Percentiles rank a stretch among this genome's conserved stretches.
phyloP scores from a whole-genome alignment of 1,140 invertebrate genomes.

The Brachionus asplanchnoidis region DNA sequence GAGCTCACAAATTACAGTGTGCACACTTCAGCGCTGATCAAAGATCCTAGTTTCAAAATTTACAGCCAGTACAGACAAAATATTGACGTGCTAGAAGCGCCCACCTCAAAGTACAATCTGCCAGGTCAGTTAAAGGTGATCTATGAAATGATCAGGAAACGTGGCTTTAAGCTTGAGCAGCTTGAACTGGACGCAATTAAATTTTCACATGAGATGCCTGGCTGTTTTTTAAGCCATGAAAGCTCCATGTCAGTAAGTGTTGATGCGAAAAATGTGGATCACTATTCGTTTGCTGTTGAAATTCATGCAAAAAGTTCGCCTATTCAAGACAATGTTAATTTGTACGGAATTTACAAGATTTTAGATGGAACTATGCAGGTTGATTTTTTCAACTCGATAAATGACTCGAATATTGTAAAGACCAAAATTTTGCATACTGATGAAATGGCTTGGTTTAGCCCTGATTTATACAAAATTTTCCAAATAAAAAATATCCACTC shows the following conservation, averaged over 20 bases:
- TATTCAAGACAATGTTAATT: neutral
- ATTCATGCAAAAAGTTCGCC: neutral
- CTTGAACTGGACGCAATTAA: neutral
- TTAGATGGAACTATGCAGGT: neutral
- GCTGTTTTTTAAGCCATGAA: neutral
- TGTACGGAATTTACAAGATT: neutral
- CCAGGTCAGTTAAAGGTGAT: neutral
- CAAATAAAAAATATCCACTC: neutral
- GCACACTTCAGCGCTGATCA: neutral
- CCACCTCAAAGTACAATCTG: neutral
- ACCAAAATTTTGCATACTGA: neutral
- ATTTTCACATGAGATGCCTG: neutral
- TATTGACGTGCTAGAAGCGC: neutral
- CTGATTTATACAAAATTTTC: neutral
- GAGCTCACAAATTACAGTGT: neutral
- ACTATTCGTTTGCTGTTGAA: neutral
- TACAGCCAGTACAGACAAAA: neutral
- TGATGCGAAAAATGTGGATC: neutral
- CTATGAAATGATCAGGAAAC: neutral
- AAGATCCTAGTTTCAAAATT: neutral
- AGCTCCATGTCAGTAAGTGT: neutral
- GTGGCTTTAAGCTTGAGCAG: neutral
- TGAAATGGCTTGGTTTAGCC: conserved; percentile 1
- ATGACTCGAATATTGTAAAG: neutral
- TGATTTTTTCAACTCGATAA: neutral